Percentiles rank a stretch among this genome's conserved stretches.
Evolutionary conservation across 2,888 invertebrate genomes (phyloP).

Genomic region (Chamaedrilus cognettii): DNA sequence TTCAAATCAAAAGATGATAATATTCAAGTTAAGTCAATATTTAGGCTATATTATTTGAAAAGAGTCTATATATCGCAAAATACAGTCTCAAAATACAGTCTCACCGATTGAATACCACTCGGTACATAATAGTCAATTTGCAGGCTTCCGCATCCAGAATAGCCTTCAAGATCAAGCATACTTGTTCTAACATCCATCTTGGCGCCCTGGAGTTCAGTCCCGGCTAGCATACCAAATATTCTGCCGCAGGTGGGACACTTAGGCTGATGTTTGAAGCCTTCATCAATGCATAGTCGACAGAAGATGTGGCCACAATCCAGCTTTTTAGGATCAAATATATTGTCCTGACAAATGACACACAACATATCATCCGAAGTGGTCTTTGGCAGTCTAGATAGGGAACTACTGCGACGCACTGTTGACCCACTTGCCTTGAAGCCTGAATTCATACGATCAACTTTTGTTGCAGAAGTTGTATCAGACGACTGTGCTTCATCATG

Average conservation of each 20-base stretch:
- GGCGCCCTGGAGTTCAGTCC: conserved; percentile 47
- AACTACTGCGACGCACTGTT: no score
- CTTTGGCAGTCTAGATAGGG: no score
- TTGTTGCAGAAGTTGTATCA: no score
- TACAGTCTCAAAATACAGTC: conserved; percentile 17
- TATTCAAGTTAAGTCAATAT: no score
- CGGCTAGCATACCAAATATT: conserved; percentile 43
- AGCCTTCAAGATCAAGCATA: conserved; percentile 26
- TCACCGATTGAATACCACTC: conserved; percentile 43
- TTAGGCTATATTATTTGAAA: no score
- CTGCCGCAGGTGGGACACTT: conserved; percentile 48
- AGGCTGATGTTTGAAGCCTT: conserved; percentile 42
- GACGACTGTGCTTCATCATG: no score
- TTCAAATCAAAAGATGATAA: no score
- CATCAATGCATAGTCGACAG: conserved; percentile 45
- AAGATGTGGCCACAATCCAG: conserved; percentile 45
- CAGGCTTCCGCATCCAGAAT: conserved; percentile 30
- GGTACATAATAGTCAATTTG: conserved; percentile 51
- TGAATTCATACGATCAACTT: no score
- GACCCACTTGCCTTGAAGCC: no score
- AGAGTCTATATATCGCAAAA: no score
- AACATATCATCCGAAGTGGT: no score
- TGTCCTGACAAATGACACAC: conserved; percentile 45
- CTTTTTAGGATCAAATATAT: conserved; percentile 26
- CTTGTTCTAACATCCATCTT: conserved; percentile 35